phyloP scores from a whole-genome alignment of 2,888 invertebrate genomes.

The Drosophila subsilvestris region DNA sequence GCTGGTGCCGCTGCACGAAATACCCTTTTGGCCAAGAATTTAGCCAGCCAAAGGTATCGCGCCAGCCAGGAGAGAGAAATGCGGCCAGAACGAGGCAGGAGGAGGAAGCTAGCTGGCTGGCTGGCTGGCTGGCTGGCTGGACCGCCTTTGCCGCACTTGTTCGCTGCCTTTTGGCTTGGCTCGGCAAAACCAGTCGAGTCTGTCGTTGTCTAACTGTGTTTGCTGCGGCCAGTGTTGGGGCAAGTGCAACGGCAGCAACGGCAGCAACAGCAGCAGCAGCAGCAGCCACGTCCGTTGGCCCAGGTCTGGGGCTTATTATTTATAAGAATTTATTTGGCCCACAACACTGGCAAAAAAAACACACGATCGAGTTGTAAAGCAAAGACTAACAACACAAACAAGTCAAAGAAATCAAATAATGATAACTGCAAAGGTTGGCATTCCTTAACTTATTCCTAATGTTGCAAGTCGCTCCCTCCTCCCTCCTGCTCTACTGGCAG shows the following conservation, averaged over 20 bases:
- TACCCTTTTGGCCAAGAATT: constrained; percentile 80
- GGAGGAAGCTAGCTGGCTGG: constrained; percentile 42
- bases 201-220: constrained; percentile 68
- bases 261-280: constrained; percentile 52
- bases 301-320: constrained; percentile 72
- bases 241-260: constrained; percentile 51
- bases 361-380: constrained; percentile 71
- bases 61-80: neutral
- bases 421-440: constrained; percentile 66
- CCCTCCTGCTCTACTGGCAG: constrained; percentile 25
- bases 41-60: constrained; percentile 59
- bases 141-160: constrained; percentile 54
- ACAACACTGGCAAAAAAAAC: constrained; percentile 56
- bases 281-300: constrained; percentile 60
- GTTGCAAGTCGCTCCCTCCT: constrained; percentile 11
- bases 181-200: constrained; percentile 72
- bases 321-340: constrained; percentile 76
- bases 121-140: constrained; percentile 55
- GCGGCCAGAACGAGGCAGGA: constrained; percentile 16
- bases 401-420: constrained; percentile 65
- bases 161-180: constrained; percentile 22
- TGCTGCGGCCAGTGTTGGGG: constrained; percentile 33
- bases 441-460: constrained; percentile 56
- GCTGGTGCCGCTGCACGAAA: constrained; percentile 69
- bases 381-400: constrained; percentile 27